Evolutionary conservation across 37 sponge, comb jelly and placozoan species (phyloP), one percentile per base, ranked within the genome.

Genomic region (Agelas oroides): DNA sequence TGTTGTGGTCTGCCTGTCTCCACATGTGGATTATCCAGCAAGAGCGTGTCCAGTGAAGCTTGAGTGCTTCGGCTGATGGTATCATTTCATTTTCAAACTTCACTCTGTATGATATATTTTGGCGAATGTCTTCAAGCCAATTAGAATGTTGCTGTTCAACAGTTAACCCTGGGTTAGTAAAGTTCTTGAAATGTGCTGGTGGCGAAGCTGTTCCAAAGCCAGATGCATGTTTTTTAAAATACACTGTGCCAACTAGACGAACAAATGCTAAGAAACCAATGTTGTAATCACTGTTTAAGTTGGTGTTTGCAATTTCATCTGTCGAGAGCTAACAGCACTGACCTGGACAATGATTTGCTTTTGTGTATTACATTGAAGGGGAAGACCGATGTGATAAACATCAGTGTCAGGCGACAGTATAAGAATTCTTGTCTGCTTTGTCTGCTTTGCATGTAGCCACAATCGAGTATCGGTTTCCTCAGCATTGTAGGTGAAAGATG

Each of bases 1-100:
- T 76, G 31, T 57, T 58, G 19, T 76, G 25, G 16, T 38, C 21
- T 11, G 81, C 69, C 24, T 80, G 81, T 19, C 34, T 31, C 81
- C 81, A 80, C 69, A 80, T 68, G 32, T 66, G 33, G 11, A 80
- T 8, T 24, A 80, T 56, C 81, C 81, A 80, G 30, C 69, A 53
- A 19, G 28, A 30, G 2, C 81, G 23, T 18, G 24, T 40, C 81
- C 81, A 80, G 28, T 80, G 81, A 11, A 17, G 27, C 35, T 28
- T 12, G 25, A 80, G 70, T 68, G 81, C 81, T 30, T 66, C 70
- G 6, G 13, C 13, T 13, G 69, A 80, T 40, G 81, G 81, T 31
- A 67, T 25, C 69, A 68, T 68, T 25, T 80, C 81, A 67, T 80
- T 32, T 65, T 80, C 81, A 68, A 68, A 69, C 12, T 13, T 28